Percentiles rank a stretch among this genome's conserved stretches.
phyloP scores from a whole-genome alignment of 1,140 invertebrate genomes.

The Pseudomyrmex sp. region DNA sequence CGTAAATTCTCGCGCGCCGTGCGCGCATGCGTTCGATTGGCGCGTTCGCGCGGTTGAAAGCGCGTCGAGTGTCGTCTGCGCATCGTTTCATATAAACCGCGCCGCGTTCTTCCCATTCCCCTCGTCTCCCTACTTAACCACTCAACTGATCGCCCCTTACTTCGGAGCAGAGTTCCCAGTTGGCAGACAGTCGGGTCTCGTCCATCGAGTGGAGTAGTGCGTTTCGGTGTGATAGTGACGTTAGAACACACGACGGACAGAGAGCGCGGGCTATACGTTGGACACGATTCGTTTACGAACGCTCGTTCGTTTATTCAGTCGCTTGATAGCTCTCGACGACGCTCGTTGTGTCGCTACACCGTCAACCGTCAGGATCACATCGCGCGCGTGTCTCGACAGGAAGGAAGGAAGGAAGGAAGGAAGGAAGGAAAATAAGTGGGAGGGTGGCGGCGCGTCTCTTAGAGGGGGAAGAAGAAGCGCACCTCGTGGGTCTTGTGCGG shows the following conservation, averaged over 20 bases:
- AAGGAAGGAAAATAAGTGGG: conserved; percentile 22
- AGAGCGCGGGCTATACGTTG: conserved; percentile 54
- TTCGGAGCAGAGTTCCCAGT: conserved; percentile 22
- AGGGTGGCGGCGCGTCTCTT: neutral
- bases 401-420: neutral
- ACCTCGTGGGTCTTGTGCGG: conserved; percentile 41
- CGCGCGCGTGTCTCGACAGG: neutral
- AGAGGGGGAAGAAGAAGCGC: conserved; percentile 17
- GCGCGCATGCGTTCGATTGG: conserved; percentile 21
- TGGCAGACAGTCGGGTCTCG: conserved; percentile 73
- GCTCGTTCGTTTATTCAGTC: neutral
- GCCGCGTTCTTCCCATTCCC: conserved; percentile 12
- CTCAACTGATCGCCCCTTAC: conserved; percentile 47
- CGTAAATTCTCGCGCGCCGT: conserved; percentile 9
- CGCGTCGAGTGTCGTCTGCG: conserved; percentile 31
- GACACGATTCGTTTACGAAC: conserved; percentile 41
- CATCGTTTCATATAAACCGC: conserved; percentile 11
- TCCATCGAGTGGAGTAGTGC: conserved; percentile 59
- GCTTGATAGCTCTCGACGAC: neutral
- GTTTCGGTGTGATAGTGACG: conserved; percentile 6
- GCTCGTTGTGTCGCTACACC: no score
- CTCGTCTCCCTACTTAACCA: conserved; percentile 43
- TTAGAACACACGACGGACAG: conserved; percentile 21
- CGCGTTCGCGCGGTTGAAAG: neutral
- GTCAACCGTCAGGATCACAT: neutral